Evolutionary conservation across 30 jellyfish, hydroid and myxozoan species (phyloP).

Genomic region (Phacellophora camtschatica): DNA sequence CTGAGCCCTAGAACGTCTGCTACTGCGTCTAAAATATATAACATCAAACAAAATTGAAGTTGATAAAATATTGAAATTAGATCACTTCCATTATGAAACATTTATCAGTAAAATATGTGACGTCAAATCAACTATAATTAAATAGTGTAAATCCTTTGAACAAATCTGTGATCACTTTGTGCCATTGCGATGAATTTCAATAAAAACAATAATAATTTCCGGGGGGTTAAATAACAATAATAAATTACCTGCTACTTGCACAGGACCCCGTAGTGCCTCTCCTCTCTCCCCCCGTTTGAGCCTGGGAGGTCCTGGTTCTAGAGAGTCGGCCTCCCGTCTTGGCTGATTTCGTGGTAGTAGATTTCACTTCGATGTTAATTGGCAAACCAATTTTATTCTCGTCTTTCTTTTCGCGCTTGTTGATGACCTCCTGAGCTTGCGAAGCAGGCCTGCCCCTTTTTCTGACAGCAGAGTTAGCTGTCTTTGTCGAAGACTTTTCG

Average conservation of each 20-base stretch:
- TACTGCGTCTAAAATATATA: slow-evolving; percentile 40
- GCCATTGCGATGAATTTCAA: too few species aligned
- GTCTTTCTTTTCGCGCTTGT: slow-evolving; percentile 51
- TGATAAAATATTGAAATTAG: background rate
- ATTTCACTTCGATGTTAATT: background rate
- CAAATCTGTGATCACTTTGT: too few species aligned
- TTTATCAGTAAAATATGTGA: too few species aligned
- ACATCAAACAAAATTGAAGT: background rate
- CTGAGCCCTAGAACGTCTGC: slow-evolving; percentile 89
- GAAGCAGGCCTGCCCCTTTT: slow-evolving; percentile 52
- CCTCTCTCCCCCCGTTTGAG: slow-evolving; percentile 85
- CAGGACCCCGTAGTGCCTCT: slow-evolving; percentile 97
- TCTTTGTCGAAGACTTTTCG: background rate
- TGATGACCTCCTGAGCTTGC: slow-evolving; percentile 12
- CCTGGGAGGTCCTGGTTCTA: slow-evolving; percentile 91
- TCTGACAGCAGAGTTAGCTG: slow-evolving; percentile 7
- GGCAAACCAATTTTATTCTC: background rate
- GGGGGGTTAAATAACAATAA: too few species aligned
- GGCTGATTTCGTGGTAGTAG: slow-evolving; percentile 52
- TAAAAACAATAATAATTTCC: too few species aligned
- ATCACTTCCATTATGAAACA: background rate
- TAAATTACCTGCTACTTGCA: slow-evolving; percentile 94
- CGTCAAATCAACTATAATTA: too few species aligned
- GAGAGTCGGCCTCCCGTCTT: slow-evolving; percentile 99
- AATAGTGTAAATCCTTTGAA: too few species aligned